Percentiles rank a stretch among this genome's conserved stretches.
Evolutionary conservation across 2,797 vertebrate genomes (phyloP).

Genomic region (Austrolebias charrua): DNA sequence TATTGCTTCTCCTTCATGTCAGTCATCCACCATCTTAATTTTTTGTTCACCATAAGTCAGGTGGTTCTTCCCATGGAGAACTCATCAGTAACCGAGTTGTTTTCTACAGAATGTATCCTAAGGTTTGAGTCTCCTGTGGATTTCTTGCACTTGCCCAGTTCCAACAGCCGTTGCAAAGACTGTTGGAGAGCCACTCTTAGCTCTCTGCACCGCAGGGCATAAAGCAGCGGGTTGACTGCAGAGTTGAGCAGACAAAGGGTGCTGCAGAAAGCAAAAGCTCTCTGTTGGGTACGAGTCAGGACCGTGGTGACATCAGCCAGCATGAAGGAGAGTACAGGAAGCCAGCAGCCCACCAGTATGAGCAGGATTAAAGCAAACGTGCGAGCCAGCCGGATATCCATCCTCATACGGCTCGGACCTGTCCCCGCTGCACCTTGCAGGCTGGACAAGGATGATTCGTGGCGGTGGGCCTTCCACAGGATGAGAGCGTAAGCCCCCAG

Average conservation of each 20-base stretch:
- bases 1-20: conserved; percentile 13
- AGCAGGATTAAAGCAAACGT: conserved; percentile 87
- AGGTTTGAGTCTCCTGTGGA: conserved; percentile 21
- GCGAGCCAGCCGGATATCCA: conserved; percentile 89
- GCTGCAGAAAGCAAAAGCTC: conserved; percentile 90
- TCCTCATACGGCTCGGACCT: conserved; percentile 80
- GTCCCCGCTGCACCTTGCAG: conserved; percentile 42
- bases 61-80: conserved; percentile 1
- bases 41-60: conserved; percentile 28
- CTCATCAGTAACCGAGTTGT: conserved; percentile 46
- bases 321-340: conserved; percentile 86
- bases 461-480: conserved; percentile 87
- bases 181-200: conserved; percentile 75
- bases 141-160: conserved; percentile 52
- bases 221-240: conserved; percentile 88
- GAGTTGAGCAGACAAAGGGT: conserved; percentile 92
- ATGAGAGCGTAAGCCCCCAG: conserved; percentile 83
- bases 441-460: conserved; percentile 81
- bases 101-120: conserved; percentile 21
- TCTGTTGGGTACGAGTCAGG: conserved; percentile 71
- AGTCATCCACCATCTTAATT: conserved; percentile 16
- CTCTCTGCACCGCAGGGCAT: conserved; percentile 87
- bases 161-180: conserved; percentile 40
- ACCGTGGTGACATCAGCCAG: conserved; percentile 74
- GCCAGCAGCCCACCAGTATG: conserved; percentile 87